These are phyloP conservation scores for Lindbergichthys nudifrons DNA, from an alignment of 2,797 vertebrate genomes.

Conservation along the genomic window DNA sequence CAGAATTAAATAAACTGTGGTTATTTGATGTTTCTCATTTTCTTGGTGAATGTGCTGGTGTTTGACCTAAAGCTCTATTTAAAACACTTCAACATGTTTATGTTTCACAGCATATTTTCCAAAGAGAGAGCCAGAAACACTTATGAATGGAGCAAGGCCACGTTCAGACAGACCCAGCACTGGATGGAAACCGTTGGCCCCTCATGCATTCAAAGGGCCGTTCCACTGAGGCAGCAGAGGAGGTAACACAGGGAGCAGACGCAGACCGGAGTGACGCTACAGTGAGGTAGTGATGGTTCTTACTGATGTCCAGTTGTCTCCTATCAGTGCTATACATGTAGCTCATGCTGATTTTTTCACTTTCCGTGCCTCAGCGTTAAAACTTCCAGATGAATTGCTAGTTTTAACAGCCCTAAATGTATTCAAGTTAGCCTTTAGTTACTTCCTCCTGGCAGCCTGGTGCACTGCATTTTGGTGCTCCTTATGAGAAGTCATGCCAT, in stretches of 20 bases:
- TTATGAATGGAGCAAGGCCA: constrained; percentile 17
- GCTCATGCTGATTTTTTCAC: no score
- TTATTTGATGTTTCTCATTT: constrained; percentile 55
- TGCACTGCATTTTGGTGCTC: no score
- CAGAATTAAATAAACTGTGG: constrained; percentile 57
- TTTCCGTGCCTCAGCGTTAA: no score
- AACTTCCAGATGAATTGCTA: no score
- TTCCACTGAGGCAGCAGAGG: background rate
- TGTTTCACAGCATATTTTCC: constrained; percentile 57
- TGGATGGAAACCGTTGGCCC: background rate
- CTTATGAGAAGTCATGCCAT: no score
- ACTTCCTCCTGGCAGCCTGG: no score
- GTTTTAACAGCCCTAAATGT: no score
- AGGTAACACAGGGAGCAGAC: background rate
- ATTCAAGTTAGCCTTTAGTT: no score
- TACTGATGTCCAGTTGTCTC: no score
- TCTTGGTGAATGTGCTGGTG: constrained; percentile 35
- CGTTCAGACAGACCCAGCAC: constrained; percentile 17
- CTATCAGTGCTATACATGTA: no score
- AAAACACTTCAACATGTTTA: constrained; percentile 69
- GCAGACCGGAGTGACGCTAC: no score
- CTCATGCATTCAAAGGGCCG: background rate
- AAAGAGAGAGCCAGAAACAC: constrained; percentile 49
- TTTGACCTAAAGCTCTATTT: constrained; percentile 49
- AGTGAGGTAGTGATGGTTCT: no score